These are phyloP conservation scores for Umimayanthus kanabou DNA, from an alignment of 92 coral and sea anemone genomes.

Conservation along the genomic window DNA sequence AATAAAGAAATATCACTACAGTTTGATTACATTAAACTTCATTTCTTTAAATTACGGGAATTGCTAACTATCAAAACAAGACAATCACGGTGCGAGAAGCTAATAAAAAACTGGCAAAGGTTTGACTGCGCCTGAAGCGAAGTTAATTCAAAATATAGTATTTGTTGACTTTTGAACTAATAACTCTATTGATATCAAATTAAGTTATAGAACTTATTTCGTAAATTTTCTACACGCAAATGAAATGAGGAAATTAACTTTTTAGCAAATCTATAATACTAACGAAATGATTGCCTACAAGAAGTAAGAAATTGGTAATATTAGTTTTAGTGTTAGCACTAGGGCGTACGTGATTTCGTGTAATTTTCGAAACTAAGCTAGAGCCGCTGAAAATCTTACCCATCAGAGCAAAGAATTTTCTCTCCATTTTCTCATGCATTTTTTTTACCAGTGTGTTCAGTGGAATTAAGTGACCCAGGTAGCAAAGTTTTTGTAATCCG, in stretches of 20 bases:
- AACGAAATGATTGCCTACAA: neutral
- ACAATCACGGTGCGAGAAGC: neutral
- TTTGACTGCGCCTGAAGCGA: neutral
- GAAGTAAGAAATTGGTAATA: neutral
- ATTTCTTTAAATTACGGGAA: neutral
- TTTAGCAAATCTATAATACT: neutral
- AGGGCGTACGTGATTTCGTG: neutral
- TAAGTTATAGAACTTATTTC: neutral
- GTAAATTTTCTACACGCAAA: conserved; percentile 6
- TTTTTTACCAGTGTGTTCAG: neutral
- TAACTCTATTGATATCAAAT: neutral
- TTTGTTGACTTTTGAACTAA: conserved; percentile 30
- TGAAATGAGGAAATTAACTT: neutral
- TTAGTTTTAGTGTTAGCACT: neutral
- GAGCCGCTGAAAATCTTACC: neutral
- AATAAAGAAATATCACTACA: too few relatives aligned
- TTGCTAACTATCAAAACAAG: neutral
- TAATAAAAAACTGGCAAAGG: conserved; percentile 1
- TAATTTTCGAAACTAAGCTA: neutral
- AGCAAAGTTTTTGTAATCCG: neutral
- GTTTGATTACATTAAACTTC: too few relatives aligned
- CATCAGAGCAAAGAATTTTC: neutral
- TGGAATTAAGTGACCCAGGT: neutral
- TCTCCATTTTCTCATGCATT: neutral
- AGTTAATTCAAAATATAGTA: neutral